These are phyloP conservation scores for Potamilus streckersoni DNA, from an alignment of 1,140 invertebrate genomes.

Conservation along the genomic window DNA sequence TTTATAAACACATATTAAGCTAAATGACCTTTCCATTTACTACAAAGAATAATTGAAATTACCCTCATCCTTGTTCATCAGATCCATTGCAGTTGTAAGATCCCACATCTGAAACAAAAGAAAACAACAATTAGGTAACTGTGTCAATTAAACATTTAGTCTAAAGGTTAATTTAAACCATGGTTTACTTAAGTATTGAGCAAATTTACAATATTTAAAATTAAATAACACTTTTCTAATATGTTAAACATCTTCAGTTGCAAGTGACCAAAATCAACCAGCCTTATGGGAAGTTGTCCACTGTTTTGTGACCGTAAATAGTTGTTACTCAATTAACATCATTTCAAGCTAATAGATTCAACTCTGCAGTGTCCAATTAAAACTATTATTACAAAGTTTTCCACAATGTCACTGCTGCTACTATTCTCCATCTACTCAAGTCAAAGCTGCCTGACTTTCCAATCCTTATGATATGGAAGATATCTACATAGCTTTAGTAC, in stretches of 20 bases:
- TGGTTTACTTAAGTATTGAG: not conserved
- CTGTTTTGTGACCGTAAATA: too few species aligned
- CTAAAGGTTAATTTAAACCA: not conserved
- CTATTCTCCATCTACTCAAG: too few species aligned
- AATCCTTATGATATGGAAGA: too few species aligned
- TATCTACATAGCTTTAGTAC: too few species aligned
- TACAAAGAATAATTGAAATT: conserved; percentile 15
- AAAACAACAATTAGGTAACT: conserved; percentile 7
- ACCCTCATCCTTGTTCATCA: conserved; percentile 73
- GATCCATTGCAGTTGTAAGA: conserved; percentile 92
- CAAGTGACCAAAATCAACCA: not conserved
- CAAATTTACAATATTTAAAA: not conserved
- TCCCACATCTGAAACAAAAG: conserved; percentile 86
- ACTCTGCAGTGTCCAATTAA: too few species aligned
- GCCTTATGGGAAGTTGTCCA: not conserved
- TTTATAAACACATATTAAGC: too few species aligned
- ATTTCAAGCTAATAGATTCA: too few species aligned
- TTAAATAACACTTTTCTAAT: not conserved
- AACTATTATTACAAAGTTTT: too few species aligned
- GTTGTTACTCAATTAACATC: too few species aligned
- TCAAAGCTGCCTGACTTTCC: too few species aligned
- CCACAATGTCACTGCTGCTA: too few species aligned
- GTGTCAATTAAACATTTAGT: not conserved
- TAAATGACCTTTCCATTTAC: too few species aligned
- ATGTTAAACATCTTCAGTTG: not conserved